These are phyloP conservation scores for Tuta absoluta DNA, from an alignment of 2,888 invertebrate species.

Conservation along the genomic window DNA sequence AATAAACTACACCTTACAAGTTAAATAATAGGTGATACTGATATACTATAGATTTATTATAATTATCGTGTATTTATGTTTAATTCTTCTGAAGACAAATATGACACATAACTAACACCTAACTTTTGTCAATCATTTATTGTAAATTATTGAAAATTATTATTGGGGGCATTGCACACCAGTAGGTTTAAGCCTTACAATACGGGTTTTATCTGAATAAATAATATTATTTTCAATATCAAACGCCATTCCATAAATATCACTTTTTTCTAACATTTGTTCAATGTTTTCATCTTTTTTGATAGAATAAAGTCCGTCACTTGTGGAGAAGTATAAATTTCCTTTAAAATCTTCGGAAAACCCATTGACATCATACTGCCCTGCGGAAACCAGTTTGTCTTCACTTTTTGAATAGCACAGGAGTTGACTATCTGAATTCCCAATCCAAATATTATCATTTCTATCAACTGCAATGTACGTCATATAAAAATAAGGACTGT, in stretches of 20 bases:
- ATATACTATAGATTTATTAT: too few relatives aligned
- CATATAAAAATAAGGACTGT: constrained; percentile 35
- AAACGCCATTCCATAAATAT: constrained; percentile 25
- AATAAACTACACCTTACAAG: too few relatives aligned
- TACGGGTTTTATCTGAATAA: constrained; percentile 10
- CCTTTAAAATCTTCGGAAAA: constrained; percentile 41
- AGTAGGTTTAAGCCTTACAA: constrained; percentile 25
- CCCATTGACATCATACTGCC: constrained; percentile 39
- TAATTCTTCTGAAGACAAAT: too few relatives aligned
- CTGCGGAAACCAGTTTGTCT: constrained; percentile 27
- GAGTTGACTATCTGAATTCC: constrained; percentile 47
- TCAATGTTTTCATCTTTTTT: not conserved
- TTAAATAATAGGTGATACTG: too few relatives aligned
- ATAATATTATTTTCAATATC: constrained; percentile 26
- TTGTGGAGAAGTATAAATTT: constrained; percentile 45
- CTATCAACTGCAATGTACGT: constrained; percentile 46
- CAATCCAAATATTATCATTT: constrained; percentile 42
- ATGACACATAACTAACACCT: too few relatives aligned
- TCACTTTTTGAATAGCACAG: constrained; percentile 39
- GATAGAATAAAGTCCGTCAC: constrained; percentile 37
- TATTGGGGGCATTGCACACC: not conserved
- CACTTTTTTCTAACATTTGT: not conserved
- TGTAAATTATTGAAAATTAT: too few relatives aligned
- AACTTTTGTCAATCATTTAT: too few relatives aligned
- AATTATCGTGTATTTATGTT: too few relatives aligned